Conservation (phyloP, 2,113 vertebrate genomes). For the Peromyscus leucopus region DNA sequence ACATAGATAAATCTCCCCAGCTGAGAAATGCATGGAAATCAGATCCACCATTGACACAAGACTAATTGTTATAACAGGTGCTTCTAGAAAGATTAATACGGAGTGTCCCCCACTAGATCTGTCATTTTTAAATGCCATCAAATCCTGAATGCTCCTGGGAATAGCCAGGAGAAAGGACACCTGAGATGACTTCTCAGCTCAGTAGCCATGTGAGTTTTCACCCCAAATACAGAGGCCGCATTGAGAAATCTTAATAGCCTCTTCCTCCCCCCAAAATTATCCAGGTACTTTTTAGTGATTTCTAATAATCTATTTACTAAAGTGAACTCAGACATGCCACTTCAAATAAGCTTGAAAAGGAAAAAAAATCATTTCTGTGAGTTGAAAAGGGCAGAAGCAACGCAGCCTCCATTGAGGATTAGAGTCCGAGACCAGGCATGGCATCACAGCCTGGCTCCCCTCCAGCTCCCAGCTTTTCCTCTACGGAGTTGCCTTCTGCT, state of each 20-base stretch:
- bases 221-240: slow-evolving; percentile 7
- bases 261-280: slow-evolving; percentile 40
- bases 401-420: not conserved
- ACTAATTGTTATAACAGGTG: not conserved
- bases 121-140: slow-evolving; percentile 3
- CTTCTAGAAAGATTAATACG: slow-evolving; percentile 11
- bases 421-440: slow-evolving; percentile 20
- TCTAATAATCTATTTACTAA: slow-evolving; percentile 40
- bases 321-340: not conserved
- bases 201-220: not conserved
- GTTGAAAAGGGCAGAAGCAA: slow-evolving; percentile 21
- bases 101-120: not conserved
- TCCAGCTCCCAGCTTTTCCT: slow-evolving; percentile 53
- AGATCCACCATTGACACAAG: not conserved
- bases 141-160: not conserved
- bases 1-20: not conserved
- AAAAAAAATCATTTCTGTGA: slow-evolving; percentile 1
- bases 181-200: not conserved
- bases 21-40: slow-evolving; percentile 13
- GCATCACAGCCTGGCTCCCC: slow-evolving; percentile 41
- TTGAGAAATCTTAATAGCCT: slow-evolving; percentile 15
- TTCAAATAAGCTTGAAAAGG: slow-evolving; percentile 9
- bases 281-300: not conserved
- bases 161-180: not conserved
- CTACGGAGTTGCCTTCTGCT: slow-evolving; percentile 32